Percentiles rank a stretch among this genome's conserved stretches.
Conservation (phyloP, 2,888 invertebrate species). For the Aspidiotus rigidus region DNA sequence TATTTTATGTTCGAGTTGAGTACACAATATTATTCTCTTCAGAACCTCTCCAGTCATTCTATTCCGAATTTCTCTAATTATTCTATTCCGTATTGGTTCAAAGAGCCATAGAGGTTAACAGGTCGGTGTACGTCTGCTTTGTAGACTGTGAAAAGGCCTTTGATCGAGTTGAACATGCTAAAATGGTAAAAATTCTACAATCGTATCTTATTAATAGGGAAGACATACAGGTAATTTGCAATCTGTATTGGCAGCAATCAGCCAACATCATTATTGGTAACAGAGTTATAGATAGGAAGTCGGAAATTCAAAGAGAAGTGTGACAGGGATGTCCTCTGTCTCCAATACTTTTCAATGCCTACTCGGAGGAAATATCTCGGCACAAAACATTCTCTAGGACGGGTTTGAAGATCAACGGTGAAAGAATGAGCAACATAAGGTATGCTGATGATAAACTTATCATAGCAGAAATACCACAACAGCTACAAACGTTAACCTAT, state of each 20-base stretch:
- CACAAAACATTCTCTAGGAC: neutral
- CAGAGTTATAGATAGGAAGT: neutral
- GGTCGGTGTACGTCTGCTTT: neutral
- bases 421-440: no score
- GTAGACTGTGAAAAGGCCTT: neutral
- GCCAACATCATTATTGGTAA: neutral
- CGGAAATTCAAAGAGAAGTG: neutral
- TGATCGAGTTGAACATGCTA: neutral
- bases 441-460: no score
- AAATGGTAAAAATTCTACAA: neutral
- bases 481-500: no score
- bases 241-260: neutral
- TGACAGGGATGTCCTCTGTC: conserved; percentile 5
- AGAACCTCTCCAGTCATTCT: no score
- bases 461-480: no score
- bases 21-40: no score
- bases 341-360: conserved; percentile 5
- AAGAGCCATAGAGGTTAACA: neutral
- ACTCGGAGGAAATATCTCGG: conserved; percentile 4
- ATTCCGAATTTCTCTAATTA: no score
- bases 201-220: neutral
- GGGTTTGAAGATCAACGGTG: no score
- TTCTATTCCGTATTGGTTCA: no score
- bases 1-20: no score
- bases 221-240: neutral